Percentiles rank a stretch among this genome's conserved stretches.
phyloP scores from a whole-genome alignment of 2,797 vertebrate species.

The Chaetodon trifasciatus region DNA sequence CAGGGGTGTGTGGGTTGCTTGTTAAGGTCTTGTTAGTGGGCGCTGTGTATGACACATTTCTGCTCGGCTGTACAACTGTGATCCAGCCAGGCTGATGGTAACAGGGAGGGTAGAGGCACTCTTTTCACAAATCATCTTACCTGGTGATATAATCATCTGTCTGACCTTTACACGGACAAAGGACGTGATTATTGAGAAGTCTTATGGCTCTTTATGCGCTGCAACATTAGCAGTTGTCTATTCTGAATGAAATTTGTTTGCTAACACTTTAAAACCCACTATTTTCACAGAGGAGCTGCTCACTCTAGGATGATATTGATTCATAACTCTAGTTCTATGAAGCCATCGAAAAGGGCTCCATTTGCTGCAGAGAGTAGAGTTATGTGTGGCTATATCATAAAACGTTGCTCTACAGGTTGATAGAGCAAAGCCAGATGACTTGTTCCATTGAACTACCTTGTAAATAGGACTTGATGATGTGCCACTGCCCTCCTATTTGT shows the following conservation, averaged over 20 bases:
- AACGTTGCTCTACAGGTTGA: not conserved
- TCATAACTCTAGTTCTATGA: not conserved
- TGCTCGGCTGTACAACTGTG: conserved; percentile 47
- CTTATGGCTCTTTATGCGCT: not conserved
- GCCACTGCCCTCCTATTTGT: not conserved
- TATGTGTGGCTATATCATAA: not conserved
- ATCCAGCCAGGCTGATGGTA: conserved; percentile 52
- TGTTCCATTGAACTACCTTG: not conserved
- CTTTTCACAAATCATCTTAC: conserved; percentile 33
- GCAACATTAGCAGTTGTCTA: not conserved
- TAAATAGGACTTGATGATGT: not conserved
- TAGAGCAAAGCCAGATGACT: not conserved
- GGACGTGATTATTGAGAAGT: not conserved
- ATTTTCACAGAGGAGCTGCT: not conserved
- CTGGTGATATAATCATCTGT: conserved; percentile 58
- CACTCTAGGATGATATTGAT: not conserved
- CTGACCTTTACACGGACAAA: conserved; percentile 33
- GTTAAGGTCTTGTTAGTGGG: conserved; percentile 71
- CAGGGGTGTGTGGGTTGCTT: conserved; percentile 69
- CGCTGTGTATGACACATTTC: conserved; percentile 68
- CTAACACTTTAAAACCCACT: not conserved
- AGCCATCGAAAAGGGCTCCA: not conserved
- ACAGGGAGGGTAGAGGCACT: conserved; percentile 17
- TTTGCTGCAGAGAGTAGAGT: not conserved
- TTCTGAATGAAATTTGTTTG: not conserved